Percentiles rank a stretch among this genome's conserved stretches.
These are phyloP conservation scores for Chrysodeixis includens DNA, from an alignment of 2,888 invertebrate species.

Conservation along the genomic window DNA sequence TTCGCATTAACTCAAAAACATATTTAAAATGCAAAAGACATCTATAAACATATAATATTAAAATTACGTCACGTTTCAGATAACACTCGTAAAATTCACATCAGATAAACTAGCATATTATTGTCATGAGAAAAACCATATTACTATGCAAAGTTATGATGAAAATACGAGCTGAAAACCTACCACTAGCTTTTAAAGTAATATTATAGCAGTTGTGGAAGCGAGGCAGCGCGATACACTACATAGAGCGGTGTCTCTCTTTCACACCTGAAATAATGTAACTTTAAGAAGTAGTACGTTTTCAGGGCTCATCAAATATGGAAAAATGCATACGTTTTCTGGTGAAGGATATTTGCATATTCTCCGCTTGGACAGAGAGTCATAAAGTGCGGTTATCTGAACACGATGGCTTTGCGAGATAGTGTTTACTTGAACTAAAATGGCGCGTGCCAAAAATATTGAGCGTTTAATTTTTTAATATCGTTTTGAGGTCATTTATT, in stretches of 20 bases:
- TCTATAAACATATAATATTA: background rate
- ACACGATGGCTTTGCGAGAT: background rate
- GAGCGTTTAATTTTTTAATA: background rate
- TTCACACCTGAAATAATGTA: too few species aligned
- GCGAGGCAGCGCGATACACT: too few species aligned
- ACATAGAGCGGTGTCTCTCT: too few species aligned
- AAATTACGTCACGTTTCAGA: background rate
- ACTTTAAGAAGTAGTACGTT: too few species aligned
- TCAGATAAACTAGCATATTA: conserved; percentile 8
- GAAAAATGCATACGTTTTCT: conserved; percentile 27
- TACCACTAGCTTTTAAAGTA: too few species aligned
- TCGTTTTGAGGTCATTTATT: too few species aligned
- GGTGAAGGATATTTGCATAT: conserved; percentile 22
- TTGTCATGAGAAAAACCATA: background rate
- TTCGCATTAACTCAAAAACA: background rate
- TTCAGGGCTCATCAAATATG: background rate
- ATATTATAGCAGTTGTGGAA: too few species aligned
- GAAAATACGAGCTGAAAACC: conserved; percentile 31
- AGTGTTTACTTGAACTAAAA: background rate
- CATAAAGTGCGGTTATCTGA: conserved; percentile 1
- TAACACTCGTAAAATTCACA: background rate
- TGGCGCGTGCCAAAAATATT: background rate
- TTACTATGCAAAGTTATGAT: conserved; percentile 39
- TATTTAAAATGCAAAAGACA: background rate
- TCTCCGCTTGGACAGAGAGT: background rate